Base-by-base conservation (phyloP, 1,140 invertebrate species). In the Papilio polytes region DNA sequence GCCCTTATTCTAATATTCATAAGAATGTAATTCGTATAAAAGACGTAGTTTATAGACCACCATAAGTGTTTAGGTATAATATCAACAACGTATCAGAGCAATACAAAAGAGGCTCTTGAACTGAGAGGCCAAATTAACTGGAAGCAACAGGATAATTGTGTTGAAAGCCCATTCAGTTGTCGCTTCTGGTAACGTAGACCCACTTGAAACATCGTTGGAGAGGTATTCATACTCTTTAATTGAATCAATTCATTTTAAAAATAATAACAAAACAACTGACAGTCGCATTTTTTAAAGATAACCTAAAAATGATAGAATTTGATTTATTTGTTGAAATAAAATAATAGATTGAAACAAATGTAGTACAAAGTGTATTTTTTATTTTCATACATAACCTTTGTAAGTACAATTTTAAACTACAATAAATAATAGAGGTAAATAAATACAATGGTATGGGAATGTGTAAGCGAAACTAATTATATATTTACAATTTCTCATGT, bases 121-220 rank as follows among this genome's bases (percentile, higher is more conserved):
- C 81, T 46, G 79, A 89, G 82, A 66, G 80, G 73, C 83, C 85
- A 89, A 89, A 90, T 91, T 88, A 90, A 81, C 83, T 83, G 85
- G 83, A 86, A 85, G 85, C 89, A 90, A 90, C 80, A 80, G 80
- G 81, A 87, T 90, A 91, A 90, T 89, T 86, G 86, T 56, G 56
- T 80, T 41, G 22, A 78, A 78, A 81, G 51, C 78, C 84, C 85
- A 86, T 86, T 85, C 81, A 88, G 83, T 82, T 82, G 82, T 83
- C 81, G 77, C 85, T 85, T 78, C 77, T 83, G 76, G 79, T 53
- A 79, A 78, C 59, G 51, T 83, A 79, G 48, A 76, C 51, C 76
- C 79, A 80, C 84, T 87, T 84, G 80, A 78, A 63, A 59, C 15
- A 78, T 63, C 36, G 76, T 2, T 41, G 4, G 74, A 48, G 22